A percentile compares a stretch with the other conserved stretches of the same genome.
phyloP scores from a whole-genome alignment of 2,113 vertebrate species.

The Megalops atlanticus region DNA sequence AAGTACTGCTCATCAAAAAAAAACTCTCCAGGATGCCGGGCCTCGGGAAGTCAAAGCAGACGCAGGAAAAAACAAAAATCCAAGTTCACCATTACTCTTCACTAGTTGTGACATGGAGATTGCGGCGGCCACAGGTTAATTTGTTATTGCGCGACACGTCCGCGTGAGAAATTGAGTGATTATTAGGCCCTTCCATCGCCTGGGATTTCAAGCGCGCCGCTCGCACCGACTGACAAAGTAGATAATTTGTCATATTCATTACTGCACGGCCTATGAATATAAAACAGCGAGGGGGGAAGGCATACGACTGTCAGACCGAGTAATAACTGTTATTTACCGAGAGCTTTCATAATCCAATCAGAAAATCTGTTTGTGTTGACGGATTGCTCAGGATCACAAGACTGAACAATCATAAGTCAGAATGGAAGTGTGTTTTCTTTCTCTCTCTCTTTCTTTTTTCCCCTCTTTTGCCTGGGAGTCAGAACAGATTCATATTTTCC shows the following conservation, averaged over 20 bases:
- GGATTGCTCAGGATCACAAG: conserved; percentile 59
- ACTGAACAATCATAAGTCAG: conserved; percentile 52
- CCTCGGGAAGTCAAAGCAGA: not conserved
- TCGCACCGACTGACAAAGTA: conserved; percentile 49
- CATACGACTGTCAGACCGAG: conserved; percentile 49
- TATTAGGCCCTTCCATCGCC: conserved; percentile 42
- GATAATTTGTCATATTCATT: conserved; percentile 56
- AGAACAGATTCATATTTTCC: conserved; percentile 38
- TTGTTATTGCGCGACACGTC: conserved; percentile 60
- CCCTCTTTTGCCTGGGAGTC: conserved; percentile 21
- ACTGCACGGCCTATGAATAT: conserved; percentile 50
- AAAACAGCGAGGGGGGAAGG: conserved; percentile 36
- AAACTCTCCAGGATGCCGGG: not conserved
- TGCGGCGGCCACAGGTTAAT: conserved; percentile 59
- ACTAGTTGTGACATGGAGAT: conserved; percentile 59
- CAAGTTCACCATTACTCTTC: conserved; percentile 39
- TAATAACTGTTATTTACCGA: conserved; percentile 62
- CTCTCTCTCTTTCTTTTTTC: not conserved
- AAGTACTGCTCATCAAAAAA: not conserved
- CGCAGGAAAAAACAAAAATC: not conserved
- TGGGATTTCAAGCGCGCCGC: conserved; percentile 50
- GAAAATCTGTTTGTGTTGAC: conserved; percentile 63
- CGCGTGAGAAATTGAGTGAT: conserved; percentile 44
- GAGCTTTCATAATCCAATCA: conserved; percentile 52
- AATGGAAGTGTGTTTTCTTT: conserved; percentile 29